A percentile compares a stretch with the other conserved stretches of the same genome.
Conservation (phyloP, 2,797 vertebrate genomes). For the Salarias fasciatus region DNA sequence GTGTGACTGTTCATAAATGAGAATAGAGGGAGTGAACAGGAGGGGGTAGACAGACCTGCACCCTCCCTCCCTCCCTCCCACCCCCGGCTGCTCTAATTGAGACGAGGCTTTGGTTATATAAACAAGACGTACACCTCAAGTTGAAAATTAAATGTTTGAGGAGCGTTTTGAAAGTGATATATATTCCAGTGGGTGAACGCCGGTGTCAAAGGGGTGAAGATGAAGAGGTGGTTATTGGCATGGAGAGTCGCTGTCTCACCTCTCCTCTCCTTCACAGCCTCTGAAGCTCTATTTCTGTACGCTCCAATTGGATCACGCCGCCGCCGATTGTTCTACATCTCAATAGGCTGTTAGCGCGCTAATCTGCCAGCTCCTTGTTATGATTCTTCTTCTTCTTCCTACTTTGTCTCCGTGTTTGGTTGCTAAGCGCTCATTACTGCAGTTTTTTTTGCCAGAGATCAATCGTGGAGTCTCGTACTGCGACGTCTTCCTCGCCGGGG, state of each 20-base stretch:
- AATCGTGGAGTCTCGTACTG: too few relatives aligned
- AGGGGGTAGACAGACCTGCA: too few relatives aligned
- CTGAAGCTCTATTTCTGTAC: slow-evolving; percentile 64
- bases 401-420: too few relatives aligned
- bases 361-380: slow-evolving; percentile 50
- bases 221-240: slow-evolving; percentile 70
- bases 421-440: slow-evolving; percentile 60
- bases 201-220: slow-evolving; percentile 53
- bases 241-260: slow-evolving; percentile 68
- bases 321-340: too few relatives aligned
- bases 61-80: slow-evolving; percentile 58
- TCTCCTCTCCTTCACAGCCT: slow-evolving; percentile 56
- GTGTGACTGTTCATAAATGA: slow-evolving; percentile 31
- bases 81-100: slow-evolving; percentile 63
- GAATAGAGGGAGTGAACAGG: not conserved
- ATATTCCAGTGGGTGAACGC: slow-evolving; percentile 55
- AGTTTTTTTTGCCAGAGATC: too few relatives aligned
- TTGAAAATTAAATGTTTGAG: slow-evolving; percentile 73
- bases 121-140: slow-evolving; percentile 65
- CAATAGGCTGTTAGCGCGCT: slow-evolving; percentile 46
- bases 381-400: slow-evolving; percentile 35
- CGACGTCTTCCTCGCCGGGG: too few relatives aligned
- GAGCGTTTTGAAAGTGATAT: slow-evolving; percentile 47
- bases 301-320: slow-evolving; percentile 42
- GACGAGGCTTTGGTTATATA: slow-evolving; percentile 72